These are phyloP conservation scores for Hafferia zeledoni DNA, from an alignment of 2,797 vertebrate genomes.

Conservation along the genomic window DNA sequence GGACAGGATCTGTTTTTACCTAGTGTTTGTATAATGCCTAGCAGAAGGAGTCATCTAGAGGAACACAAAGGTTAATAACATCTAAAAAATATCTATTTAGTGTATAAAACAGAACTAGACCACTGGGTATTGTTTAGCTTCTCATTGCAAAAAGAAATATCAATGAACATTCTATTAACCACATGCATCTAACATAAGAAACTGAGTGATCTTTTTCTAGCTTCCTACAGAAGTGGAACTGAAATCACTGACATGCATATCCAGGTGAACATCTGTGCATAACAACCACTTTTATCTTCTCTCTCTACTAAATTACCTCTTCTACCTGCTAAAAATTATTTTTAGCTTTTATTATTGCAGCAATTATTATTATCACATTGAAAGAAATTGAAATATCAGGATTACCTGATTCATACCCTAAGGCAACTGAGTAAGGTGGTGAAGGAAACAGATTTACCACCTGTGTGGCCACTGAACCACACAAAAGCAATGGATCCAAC, in stretches of 20 bases:
- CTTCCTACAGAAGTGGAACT: background rate
- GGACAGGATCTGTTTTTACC: background rate
- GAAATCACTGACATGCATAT: background rate
- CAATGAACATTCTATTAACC: background rate
- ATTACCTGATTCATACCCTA: background rate
- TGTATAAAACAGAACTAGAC: background rate
- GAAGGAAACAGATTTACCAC: background rate
- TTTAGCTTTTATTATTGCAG: background rate
- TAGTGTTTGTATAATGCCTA: background rate
- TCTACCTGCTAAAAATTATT: background rate
- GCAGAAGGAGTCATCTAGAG: background rate
- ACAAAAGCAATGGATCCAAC: background rate
- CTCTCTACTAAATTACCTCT: background rate
- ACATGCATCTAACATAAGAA: background rate
- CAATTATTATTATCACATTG: background rate
- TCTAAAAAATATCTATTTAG: background rate
- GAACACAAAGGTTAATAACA: background rate
- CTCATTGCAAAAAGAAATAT: background rate
- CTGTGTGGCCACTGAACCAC: background rate
- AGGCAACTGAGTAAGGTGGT: background rate
- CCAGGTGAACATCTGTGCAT: background rate
- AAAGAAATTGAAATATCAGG: background rate
- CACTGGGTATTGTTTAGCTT: background rate
- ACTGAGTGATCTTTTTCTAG: background rate
- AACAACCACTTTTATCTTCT: background rate